Base-by-base conservation (phyloP, 2,888 invertebrate species). In the Julus scandinavius region DNA sequence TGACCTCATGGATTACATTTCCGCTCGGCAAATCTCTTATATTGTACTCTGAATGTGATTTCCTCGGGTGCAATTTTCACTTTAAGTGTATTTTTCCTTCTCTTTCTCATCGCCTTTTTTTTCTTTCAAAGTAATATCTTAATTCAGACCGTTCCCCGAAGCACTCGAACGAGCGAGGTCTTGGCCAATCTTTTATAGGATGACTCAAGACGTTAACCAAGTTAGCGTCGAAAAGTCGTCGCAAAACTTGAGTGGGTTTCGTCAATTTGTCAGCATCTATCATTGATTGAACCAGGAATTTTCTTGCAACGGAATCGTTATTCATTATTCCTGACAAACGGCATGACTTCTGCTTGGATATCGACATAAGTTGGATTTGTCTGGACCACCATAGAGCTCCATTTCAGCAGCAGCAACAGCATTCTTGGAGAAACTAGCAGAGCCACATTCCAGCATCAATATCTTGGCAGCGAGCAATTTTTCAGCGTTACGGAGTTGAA, bases 61-160 rank as follows among this genome's bases (percentile, higher is more conserved):
- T 80, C 80, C 80, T 80, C 29, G 80, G 80, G 80, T 38, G 80
- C 80, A 80, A 80, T 80, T 80, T 80, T 80, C 80, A 80, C 80
- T 80, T 15, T 38, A 38, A 40, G 80, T 80, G 40, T 38, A 38
- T 29, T 80, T n/a, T 72, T 29, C 29, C 38, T 80, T 29, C 80
- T 40, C 80, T 7, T 13, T 80, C 38, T 38, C 38, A 38, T 38
- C 5, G 15, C 4, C 38, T 38, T 13, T 38, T 72, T 80, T 80
- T 80, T 38, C 80, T 80, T 40, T 80, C 80, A 11, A 38, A 38
- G 80, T 80, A 80, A 80, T 80, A 80, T 80, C 80, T 80, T 80
- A 80, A 80, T 80, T 80, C 80, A 40, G 80, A 4, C 80, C 15
- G 38, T 80, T 38, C 80, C 80, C 80, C 38, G 80, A 80, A 80